phyloP scores from a whole-genome alignment of 2,113 vertebrate genomes.

The Gallinago media region DNA sequence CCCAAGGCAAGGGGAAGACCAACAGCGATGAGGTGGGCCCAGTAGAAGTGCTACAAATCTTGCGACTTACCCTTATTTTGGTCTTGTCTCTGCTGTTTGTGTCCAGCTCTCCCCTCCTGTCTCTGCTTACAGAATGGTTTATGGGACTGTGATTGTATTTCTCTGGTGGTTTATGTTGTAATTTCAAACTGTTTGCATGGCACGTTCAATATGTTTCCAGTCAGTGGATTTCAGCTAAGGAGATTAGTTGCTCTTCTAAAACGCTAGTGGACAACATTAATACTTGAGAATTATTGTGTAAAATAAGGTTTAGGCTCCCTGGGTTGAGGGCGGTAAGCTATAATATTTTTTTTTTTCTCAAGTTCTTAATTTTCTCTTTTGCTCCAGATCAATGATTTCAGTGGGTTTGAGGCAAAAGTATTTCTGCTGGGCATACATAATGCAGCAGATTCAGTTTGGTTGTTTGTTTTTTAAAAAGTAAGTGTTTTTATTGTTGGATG shows the following conservation, averaged over 20 bases:
- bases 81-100: not conserved
- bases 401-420: not conserved
- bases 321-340: not conserved
- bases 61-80: not conserved
- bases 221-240: conserved; percentile 35
- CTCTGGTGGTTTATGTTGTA: not conserved
- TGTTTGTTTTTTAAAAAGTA: not conserved
- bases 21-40: not conserved
- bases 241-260: conserved; percentile 33
- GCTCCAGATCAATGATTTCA: not conserved
- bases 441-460: not conserved
- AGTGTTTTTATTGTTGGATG: not conserved
- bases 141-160: not conserved
- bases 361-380: not conserved
- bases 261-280: conserved; percentile 26
- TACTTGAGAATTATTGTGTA: conserved; percentile 22
- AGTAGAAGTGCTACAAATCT: not conserved
- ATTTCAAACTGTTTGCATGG: not conserved
- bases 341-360: not conserved
- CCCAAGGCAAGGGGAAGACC: not conserved
- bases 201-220: conserved; percentile 1
- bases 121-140: not conserved
- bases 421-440: not conserved
- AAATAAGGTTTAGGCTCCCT: conserved; percentile 8
- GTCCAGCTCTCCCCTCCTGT: not conserved